Percentiles rank a stretch among this genome's conserved stretches.
phyloP scores from a whole-genome alignment of 92 coral and sea anemone species.

The Epizoanthus ramosus region DNA sequence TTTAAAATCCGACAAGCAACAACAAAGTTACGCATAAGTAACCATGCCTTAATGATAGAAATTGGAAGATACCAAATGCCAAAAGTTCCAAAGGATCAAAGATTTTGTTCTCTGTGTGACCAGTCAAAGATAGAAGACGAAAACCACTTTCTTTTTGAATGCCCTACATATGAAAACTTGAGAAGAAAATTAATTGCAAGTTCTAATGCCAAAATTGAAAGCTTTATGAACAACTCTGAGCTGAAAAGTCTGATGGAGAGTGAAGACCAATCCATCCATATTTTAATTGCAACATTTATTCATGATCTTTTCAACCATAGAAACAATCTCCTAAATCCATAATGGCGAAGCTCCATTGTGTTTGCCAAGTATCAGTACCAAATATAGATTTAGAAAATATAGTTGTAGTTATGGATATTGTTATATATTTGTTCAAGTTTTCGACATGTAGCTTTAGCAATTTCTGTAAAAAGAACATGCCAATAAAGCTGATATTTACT shows the following conservation, averaged over 20 bases:
- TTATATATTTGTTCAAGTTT: too few relatives aligned
- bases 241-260: slow-evolving; percentile 13
- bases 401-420: too few relatives aligned
- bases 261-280: slow-evolving; percentile 23
- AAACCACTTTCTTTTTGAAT: too few relatives aligned
- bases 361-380: background rate
- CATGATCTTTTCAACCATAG: background rate
- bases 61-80: too few relatives aligned
- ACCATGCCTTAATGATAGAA: too few relatives aligned
- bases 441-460: too few relatives aligned
- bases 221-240: slow-evolving; percentile 20
- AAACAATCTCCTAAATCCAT: background rate
- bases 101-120: slow-evolving; percentile 23
- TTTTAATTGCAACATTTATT: slow-evolving; percentile 8
- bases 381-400: slow-evolving; percentile 6
- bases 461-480: too few relatives aligned
- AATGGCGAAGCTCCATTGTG: background rate
- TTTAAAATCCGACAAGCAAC: too few relatives aligned
- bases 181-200: slow-evolving; percentile 12
- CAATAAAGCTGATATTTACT: too few relatives aligned
- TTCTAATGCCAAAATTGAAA: background rate
- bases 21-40: too few relatives aligned
- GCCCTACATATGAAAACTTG: slow-evolving; percentile 19
- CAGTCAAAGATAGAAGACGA: too few relatives aligned
- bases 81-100: background rate